A percentile compares a stretch with the other conserved stretches of the same genome.
Conservation (phyloP, 2,797 vertebrate species). For the Gastrophryne carolinensis region DNA sequence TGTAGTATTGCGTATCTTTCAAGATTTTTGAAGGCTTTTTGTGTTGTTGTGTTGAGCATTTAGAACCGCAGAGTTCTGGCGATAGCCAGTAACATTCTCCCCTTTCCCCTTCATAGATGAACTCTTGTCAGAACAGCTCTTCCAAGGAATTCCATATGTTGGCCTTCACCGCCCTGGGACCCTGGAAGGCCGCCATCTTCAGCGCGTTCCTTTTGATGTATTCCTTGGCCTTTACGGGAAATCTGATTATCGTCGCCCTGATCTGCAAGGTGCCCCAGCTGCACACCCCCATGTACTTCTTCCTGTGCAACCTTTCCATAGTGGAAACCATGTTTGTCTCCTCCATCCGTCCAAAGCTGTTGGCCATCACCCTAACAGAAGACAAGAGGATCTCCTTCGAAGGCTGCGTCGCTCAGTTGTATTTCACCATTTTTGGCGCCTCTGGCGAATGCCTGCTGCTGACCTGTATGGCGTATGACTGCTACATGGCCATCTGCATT, state of each 20-base stretch:
- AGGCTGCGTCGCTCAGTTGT: background rate
- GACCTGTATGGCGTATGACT: conserved; percentile 51
- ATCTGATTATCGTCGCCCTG: background rate
- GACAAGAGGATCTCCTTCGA: conserved; percentile 44
- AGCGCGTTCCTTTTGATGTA: background rate
- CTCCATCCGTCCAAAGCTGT: background rate
- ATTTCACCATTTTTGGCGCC: background rate
- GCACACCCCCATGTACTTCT: conserved; percentile 17
- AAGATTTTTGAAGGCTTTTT: no score
- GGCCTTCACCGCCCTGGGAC: no score
- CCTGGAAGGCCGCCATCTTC: no score
- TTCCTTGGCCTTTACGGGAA: background rate
- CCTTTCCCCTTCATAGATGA: no score
- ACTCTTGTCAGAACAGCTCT: no score
- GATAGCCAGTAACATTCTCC: no score
- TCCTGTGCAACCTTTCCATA: background rate
- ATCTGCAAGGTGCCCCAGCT: background rate
- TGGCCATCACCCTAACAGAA: background rate
- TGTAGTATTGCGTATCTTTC: no score
- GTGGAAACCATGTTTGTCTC: background rate
- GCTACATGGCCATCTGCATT: conserved; percentile 48
- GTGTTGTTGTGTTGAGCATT: no score
- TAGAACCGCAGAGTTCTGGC: no score
- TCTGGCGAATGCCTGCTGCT: conserved; percentile 35
- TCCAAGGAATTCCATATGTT: no score